These are phyloP conservation scores for Nothoprocta perdicaria DNA, from an alignment of 2,113 vertebrate genomes.

Conservation along the genomic window DNA sequence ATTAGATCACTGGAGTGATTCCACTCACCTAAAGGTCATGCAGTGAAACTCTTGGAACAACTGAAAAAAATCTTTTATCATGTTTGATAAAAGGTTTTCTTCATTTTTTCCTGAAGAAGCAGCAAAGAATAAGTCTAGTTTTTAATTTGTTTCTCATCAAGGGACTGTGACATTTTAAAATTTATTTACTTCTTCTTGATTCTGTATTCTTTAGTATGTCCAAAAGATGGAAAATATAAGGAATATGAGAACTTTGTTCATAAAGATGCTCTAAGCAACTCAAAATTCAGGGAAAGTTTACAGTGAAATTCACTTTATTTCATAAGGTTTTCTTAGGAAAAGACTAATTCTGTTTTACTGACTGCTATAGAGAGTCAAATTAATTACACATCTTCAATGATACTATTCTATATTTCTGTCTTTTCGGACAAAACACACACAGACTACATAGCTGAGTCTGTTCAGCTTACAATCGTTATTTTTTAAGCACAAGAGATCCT, in stretches of 20 bases:
- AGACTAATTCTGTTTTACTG: neutral
- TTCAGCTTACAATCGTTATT: constrained; percentile 12
- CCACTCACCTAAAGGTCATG: neutral
- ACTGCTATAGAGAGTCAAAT: neutral
- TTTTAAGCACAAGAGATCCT: constrained; percentile 34
- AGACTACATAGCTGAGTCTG: neutral
- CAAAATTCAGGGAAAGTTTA: neutral
- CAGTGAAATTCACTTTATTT: neutral
- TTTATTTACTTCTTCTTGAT: neutral
- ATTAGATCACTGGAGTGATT: neutral
- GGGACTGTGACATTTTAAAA: neutral
- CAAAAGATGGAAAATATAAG: neutral
- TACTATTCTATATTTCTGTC: neutral
- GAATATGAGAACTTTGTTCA: neutral
- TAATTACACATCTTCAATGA: neutral
- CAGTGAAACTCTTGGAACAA: neutral
- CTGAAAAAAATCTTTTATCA: neutral
- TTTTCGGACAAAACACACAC: neutral
- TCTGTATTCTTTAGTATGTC: neutral
- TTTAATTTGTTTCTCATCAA: neutral
- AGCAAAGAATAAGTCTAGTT: neutral
- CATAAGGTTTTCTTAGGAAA: neutral
- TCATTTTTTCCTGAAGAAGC: neutral
- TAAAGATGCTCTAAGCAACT: neutral
- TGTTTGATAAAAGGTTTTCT: neutral